Percentiles rank a stretch among this genome's conserved stretches.
These are phyloP conservation scores for Xenopus borealis DNA, from an alignment of 2,113 vertebrate genomes.

Conservation along the genomic window DNA sequence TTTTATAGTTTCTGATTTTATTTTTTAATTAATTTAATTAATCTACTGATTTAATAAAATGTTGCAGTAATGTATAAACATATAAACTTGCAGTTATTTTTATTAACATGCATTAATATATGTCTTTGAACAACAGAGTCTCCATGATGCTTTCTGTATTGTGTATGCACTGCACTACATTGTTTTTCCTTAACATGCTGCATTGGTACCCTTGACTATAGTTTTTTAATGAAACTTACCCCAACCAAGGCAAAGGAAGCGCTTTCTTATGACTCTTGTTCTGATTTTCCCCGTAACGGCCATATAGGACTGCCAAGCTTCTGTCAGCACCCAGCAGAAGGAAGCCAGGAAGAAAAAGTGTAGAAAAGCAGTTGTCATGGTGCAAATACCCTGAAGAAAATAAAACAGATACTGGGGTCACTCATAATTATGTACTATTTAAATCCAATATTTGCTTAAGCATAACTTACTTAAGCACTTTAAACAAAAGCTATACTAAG, in stretches of 20 bases:
- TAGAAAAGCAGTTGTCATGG: slow-evolving; percentile 95
- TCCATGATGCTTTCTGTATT: neutral
- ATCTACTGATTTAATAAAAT: neutral
- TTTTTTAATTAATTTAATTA: neutral
- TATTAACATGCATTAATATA: neutral
- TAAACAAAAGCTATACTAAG: too few relatives aligned
- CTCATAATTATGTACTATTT: too few relatives aligned
- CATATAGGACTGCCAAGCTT: slow-evolving; percentile 99
- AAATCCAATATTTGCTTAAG: too few relatives aligned
- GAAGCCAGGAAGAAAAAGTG: slow-evolving; percentile 99
- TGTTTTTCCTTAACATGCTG: neutral
- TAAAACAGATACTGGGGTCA: slow-evolving; percentile 2
- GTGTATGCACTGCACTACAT: neutral
- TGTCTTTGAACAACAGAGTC: neutral
- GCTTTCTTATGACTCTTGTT: slow-evolving; percentile 94
- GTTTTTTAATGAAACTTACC: slow-evolving; percentile 68
- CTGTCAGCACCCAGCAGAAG: slow-evolving; percentile 98
- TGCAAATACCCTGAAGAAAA: slow-evolving; percentile 83
- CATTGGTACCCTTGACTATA: slow-evolving; percentile 8
- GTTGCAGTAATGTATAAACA: neutral
- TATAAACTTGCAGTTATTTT: neutral
- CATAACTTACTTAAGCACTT: too few relatives aligned
- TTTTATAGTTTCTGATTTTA: neutral
- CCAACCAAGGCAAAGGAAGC: slow-evolving; percentile 98
- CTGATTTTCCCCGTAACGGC: slow-evolving; percentile 97